Evolutionary conservation across 2,888 invertebrate genomes (phyloP).

Genomic region (Campoplex nolae): DNA sequence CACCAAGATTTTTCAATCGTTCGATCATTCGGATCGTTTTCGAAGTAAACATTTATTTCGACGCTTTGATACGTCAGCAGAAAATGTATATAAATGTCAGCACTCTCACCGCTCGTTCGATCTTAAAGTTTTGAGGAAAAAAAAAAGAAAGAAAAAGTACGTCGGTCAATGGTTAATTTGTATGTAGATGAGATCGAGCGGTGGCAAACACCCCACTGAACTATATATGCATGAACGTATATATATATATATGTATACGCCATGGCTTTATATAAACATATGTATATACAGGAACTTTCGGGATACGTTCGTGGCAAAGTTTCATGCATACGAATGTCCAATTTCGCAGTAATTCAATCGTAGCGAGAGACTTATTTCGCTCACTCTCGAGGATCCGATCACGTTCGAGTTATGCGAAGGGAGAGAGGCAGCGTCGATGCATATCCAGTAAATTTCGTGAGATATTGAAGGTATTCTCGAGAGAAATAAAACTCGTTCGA

Average conservation of each 20-base stretch:
- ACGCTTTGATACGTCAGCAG: background rate
- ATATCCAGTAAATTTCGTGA: constrained; percentile 17
- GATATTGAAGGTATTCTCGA: constrained; percentile 2
- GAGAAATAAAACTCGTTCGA: constrained; percentile 7
- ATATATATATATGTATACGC: background rate
- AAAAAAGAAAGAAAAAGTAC: background rate
- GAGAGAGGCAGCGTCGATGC: background rate
- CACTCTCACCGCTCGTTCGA: background rate
- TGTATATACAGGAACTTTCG: background rate
- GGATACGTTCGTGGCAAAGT: constrained; percentile 53
- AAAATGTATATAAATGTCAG: background rate
- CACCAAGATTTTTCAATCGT: background rate
- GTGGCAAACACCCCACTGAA: constrained; percentile 7
- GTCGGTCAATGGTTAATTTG: constrained; percentile 64
- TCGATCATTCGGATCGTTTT: background rate
- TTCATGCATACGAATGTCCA: constrained; percentile 69
- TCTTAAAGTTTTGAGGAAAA: background rate
- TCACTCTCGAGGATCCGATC: constrained; percentile 30
- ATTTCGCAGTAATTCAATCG: constrained; percentile 50
- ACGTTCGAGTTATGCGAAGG: constrained; percentile 38
- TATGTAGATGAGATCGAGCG: constrained; percentile 64
- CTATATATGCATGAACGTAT: background rate
- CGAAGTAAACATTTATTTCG: background rate
- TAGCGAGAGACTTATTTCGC: constrained; percentile 37
- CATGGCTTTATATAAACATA: background rate